Conservation (phyloP, 2,797 vertebrate species). For the Petrocephalus schoutedeni region DNA sequence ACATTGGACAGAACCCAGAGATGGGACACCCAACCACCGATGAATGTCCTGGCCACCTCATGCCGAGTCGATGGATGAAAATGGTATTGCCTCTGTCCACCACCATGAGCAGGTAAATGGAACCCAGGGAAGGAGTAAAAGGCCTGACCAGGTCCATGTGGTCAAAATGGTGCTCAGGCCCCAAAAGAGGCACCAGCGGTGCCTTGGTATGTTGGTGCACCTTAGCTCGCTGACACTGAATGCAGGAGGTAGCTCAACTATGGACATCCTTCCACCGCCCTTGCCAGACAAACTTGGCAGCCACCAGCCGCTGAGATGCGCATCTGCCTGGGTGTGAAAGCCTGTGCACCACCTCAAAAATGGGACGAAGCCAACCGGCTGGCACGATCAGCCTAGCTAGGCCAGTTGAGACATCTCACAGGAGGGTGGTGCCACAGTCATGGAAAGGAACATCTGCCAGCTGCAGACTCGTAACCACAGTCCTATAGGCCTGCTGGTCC, state of each 20-base stretch:
- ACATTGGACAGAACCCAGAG: too few relatives aligned
- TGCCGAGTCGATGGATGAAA: too few relatives aligned
- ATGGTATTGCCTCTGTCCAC: too few relatives aligned
- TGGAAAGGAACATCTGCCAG: neutral
- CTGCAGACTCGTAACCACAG: neutral
- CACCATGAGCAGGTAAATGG: too few relatives aligned
- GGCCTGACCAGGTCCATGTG: constrained; percentile 10
- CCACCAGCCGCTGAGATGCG: neutral
- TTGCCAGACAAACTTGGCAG: constrained; percentile 16
- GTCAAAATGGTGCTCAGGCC: neutral
- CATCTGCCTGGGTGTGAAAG: constrained; percentile 20
- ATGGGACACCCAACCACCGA: too few relatives aligned
- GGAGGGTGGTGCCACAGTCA: neutral
- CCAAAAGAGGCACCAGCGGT: neutral
- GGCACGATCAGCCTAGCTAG: neutral
- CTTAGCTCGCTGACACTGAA: constrained; percentile 13
- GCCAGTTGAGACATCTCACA: constrained; percentile 18
- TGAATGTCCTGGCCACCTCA: too few relatives aligned
- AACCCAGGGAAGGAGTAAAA: too few relatives aligned
- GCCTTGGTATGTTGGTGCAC: neutral
- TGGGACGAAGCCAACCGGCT: neutral
- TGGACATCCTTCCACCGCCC: constrained; percentile 12
- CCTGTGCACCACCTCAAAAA: constrained; percentile 5
- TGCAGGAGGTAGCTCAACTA: neutral
- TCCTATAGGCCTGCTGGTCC: too few relatives aligned